Percentiles rank a stretch among this genome's conserved stretches.
Evolutionary conservation across 2,888 invertebrate species (phyloP).

Genomic region (Lasiommata megera): DNA sequence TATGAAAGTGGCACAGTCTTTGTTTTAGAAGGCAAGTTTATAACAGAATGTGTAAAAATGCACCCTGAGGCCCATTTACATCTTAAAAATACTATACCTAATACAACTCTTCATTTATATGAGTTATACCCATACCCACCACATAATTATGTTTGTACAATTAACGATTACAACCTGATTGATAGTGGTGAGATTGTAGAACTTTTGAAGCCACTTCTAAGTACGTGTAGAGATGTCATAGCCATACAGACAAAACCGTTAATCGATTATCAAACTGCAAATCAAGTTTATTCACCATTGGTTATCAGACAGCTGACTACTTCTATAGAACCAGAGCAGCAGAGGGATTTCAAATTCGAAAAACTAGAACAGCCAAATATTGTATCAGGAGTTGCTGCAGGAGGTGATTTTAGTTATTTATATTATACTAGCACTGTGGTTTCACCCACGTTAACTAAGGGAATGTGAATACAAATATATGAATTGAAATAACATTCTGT

Average conservation of each 20-base stretch:
- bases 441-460: no score
- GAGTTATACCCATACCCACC: conserved; percentile 42
- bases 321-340: conserved; percentile 41
- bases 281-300: conserved; percentile 41
- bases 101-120: conserved; percentile 55
- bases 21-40: conserved; percentile 66
- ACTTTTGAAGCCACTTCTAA: conserved; percentile 51
- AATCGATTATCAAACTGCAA: conserved; percentile 58
- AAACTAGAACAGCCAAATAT: conserved; percentile 75
- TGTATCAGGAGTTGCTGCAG: conserved; percentile 68
- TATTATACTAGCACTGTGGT: neutral
- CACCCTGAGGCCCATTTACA: conserved; percentile 36
- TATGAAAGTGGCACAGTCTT: conserved; percentile 51
- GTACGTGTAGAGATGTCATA: conserved; percentile 51
- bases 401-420: conserved; percentile 53
- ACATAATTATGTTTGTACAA: conserved; percentile 55
- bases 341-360: conserved; percentile 41
- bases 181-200: conserved; percentile 63
- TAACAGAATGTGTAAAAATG: conserved; percentile 52
- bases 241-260: conserved; percentile 61
- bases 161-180: conserved; percentile 62
- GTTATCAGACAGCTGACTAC: conserved; percentile 48
- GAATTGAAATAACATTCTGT: no score
- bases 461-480: no score
- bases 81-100: conserved; percentile 50